phyloP scores from a whole-genome alignment of 2,888 invertebrate species.

The Spisula solida region DNA sequence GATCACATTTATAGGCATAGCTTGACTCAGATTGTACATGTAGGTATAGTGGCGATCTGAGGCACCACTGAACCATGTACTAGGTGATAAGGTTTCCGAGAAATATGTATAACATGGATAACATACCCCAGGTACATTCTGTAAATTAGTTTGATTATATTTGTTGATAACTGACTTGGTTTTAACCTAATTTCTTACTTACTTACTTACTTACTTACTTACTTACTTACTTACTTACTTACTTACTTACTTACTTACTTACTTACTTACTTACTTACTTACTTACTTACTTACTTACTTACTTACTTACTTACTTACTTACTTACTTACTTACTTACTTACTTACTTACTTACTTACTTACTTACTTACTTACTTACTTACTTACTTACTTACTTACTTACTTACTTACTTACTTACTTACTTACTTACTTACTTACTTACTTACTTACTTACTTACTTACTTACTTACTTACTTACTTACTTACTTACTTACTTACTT shows the following conservation, averaged over 20 bases:
- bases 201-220: neutral
- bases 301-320: neutral
- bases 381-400: neutral
- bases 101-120: neutral
- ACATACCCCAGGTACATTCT: conserved; percentile 11
- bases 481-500: neutral
- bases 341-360: neutral
- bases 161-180: conserved; percentile 4
- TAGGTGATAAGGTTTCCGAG: neutral
- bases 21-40: neutral
- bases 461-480: neutral
- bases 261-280: neutral
- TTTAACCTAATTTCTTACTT: neutral
- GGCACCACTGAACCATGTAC: neutral
- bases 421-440: neutral
- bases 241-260: neutral
- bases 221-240: neutral
- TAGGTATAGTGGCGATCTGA: neutral
- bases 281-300: neutral
- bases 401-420: neutral
- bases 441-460: neutral
- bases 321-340: neutral
- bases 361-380: neutral
- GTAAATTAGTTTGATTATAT: conserved; percentile 15
- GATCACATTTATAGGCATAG: neutral